Evolutionary conservation across 2,113 vertebrate species (phyloP), one percentile per base, ranked within the genome.

Genomic region (Caloenas nicobarica): DNA sequence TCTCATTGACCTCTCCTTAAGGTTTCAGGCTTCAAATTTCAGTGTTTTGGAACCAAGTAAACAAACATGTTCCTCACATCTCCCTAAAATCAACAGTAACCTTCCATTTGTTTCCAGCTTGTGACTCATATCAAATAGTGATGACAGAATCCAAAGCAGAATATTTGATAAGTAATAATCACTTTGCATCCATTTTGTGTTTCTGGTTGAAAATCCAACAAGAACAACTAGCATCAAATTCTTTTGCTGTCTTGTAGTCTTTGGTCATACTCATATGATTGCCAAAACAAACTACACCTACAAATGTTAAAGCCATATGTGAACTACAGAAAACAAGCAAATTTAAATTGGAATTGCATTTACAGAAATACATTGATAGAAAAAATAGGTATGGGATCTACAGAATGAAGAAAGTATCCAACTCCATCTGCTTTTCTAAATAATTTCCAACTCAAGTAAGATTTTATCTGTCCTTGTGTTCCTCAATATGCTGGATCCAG

Each of bases 91-190:
- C 83, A 87, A 65, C 53, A 76, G 68, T 46, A 84, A 50, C 12
- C 10, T 81, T 91, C 48, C 42, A 72, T 71, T 93, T 91, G 16
- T 81, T 96, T 93, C 46, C 69, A 93, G 28, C 29, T 86, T 86
- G 65, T 31, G 92, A 74, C 24, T 92, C 46, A 74, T 28, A 88
- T 76, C 72, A 88, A 89, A 81, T 57, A 71, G 29, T 46, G 80
- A 72, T 89, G 90, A 95, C 77, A 94, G 81, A 90, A 94, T 89
- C 86, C 65, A 88, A 78, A 57, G 48, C 22, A 92, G 40, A 81
- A 23, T 57, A 71, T 69, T 53, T 91, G 80, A 84, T 77, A 92
- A 48, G 34, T 79, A 81, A 66, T 77, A 94, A 60, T 42, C 92
- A 88, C 51, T 68, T 70, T 1, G 0, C 1, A 0, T 74, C 40